Base-by-base conservation (phyloP, 2,888 invertebrate species). In the Craniophora ligustri region DNA sequence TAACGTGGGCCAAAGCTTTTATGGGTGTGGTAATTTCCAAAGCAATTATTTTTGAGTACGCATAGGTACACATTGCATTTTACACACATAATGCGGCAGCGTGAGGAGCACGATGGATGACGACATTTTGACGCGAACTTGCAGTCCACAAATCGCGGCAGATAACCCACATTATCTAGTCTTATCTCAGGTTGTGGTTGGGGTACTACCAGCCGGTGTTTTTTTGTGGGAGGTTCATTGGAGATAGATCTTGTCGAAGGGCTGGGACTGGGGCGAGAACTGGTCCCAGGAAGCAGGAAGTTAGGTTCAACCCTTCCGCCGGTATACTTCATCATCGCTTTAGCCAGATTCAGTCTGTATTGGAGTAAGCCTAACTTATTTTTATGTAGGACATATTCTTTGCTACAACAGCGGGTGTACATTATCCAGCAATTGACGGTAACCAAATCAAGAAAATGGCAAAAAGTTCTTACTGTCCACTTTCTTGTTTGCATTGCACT, bases 351-450 rank as follows among this genome's bases (percentile, higher is more conserved):
- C n/a, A n/a, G n/a, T n/a, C n/a, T n/a, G n/a, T n/a, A n/a, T n/a
- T 49, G 64, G 16, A 73, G 44, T 38, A 75, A 41, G 14, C 67
- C 60, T 36, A 71, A 51, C 51, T 50, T 67, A 38, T 67, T 54
- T 30, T 32, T 39, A n/a, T n/a, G n/a, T n/a, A n/a, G n/a, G 23
- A 68, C 31, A 23, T 50, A 47, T 53, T 70, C 60, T 47, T 68
- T 28, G 58, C 65, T 26, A 62, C 76, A 51, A 66, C 72, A 59
- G 16, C 57, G 54, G 23, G 15, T 46, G 49, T 57, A 57, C 59
- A 63, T 63, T 10, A 67, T 60, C 67, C 76, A 72, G 55, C 67
- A 75, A 41, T 64, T 64, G 6, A 65, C 55, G 16, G n/a, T n/a
- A n/a, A n/a, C n/a, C n/a, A n/a, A n/a, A n/a, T n/a, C n/a, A n/a